A percentile compares a stretch with the other conserved stretches of the same genome.
These are phyloP conservation scores for Apaloderma vittatum DNA, from an alignment of 2,113 vertebrate genomes.

Conservation along the genomic window DNA sequence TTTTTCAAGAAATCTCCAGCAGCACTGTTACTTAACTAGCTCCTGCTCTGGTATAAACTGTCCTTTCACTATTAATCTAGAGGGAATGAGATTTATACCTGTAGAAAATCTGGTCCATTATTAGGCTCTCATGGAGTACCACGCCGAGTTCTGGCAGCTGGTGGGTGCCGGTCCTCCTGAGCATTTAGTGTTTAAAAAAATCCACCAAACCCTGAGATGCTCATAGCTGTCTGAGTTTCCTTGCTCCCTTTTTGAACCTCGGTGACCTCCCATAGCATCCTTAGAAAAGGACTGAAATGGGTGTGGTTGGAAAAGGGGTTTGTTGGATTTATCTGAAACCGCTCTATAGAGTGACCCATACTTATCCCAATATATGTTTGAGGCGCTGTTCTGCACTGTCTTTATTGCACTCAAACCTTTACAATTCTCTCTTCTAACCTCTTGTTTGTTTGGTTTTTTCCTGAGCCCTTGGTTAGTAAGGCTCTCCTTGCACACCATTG, in stretches of 20 bases:
- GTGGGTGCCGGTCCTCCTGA: neutral
- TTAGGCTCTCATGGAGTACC: too few species aligned
- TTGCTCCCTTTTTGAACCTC: neutral
- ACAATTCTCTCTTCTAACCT: neutral
- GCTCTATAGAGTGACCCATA: too few species aligned
- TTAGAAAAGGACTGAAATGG: neutral
- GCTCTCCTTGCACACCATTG: neutral
- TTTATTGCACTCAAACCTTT: neutral
- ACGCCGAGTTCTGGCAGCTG: neutral
- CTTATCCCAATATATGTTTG: neutral
- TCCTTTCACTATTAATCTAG: neutral
- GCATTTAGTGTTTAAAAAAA: neutral
- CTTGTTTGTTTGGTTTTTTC: neutral
- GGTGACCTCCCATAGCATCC: neutral
- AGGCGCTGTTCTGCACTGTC: neutral
- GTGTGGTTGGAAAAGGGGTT: neutral
- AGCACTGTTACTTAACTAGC: neutral
- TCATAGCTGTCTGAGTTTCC: neutral
- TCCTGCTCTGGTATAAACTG: neutral
- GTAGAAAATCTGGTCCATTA: neutral
- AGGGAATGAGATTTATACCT: neutral
- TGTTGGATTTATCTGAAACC: neutral
- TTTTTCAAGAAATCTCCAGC: neutral
- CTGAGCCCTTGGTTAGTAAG: neutral
- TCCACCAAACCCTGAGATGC: neutral